Base-by-base conservation (phyloP, 1,140 invertebrate genomes). In the Cataglyphis hispanica region DNA sequence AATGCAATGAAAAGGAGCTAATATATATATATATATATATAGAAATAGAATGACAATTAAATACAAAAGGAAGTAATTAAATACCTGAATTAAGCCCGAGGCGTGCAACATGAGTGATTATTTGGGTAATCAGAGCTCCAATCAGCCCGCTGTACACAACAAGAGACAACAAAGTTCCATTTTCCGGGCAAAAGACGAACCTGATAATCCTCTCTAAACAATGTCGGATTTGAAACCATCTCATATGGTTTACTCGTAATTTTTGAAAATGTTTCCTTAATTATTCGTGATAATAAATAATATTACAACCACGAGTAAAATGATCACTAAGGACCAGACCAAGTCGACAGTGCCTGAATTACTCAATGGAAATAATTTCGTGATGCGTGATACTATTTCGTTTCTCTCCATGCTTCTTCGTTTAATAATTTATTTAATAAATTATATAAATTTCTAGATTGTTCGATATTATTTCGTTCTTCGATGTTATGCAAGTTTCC, bases 281-380 rank as follows among this genome's bases (percentile, higher is more conserved):
- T 50, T 72, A n/a, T 13, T 70, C 13, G 13, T 40, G 8, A 72
- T 6, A 19, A 16, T 83, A 1, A 87, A 64, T 25, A 25, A 86
- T 50, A 87, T 53, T 25, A 40, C 10, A 43, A 80, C 67, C 11
- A 25, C 50, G 7, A 85, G 50, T 56, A 75, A 27, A 43, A 87
- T 66, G 16, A 87, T 50, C 13, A 40, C 40, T 61, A 87, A 8
- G 4, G 86, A 64, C 86, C 84, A 87, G 22, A 53, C 1, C 8
- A 86, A 61, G 53, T 87, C 84, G 43, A 63, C 37, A 7, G 37
- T 83, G 67, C 25, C 37, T n/a, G 78, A 72, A 83, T 61, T 60
- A 16, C 1, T 11, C 7, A 83, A 13, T 19, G 67, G 67, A 22
- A 83, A 13, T 8, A 74, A 61, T 25, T 74, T 43, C n/a, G 11